Conservation (phyloP, 35 echinoderm and acorn worm species). For the Heliocidaris tuberculata region DNA sequence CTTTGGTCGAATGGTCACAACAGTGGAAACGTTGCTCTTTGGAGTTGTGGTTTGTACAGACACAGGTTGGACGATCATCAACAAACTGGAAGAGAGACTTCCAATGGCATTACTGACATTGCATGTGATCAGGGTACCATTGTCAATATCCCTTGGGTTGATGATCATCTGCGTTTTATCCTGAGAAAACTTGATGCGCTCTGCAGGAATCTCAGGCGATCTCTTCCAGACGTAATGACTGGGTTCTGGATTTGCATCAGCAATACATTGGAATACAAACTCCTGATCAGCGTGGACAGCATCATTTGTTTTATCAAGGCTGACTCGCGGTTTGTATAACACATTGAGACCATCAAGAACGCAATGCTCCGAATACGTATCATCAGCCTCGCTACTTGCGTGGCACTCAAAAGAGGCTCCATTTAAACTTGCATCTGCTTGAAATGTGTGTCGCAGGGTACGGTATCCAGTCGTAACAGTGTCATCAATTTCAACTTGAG, state of each 20-base stretch:
- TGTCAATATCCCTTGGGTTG: conserved; percentile 36
- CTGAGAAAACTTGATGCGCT: background rate
- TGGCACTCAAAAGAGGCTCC: conserved; percentile 82
- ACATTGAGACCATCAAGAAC: conserved; percentile 63
- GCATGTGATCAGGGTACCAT: conserved; percentile 65
- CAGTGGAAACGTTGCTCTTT: background rate
- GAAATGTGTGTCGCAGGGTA: conserved; percentile 58
- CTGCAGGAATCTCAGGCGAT: conserved; percentile 40
- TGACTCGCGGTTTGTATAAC: conserved; percentile 54
- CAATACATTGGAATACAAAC: conserved; percentile 50
- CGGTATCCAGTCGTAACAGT: conserved; percentile 57
- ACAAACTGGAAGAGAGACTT: background rate
- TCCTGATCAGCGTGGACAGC: conserved; percentile 45
- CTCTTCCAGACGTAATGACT: conserved; percentile 53
- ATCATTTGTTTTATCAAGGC: conserved; percentile 20
- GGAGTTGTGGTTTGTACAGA: conserved; percentile 24
- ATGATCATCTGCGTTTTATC: conserved; percentile 52
- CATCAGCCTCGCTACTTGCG: conserved; percentile 64
- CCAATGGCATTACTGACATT: conserved; percentile 72
- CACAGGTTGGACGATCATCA: conserved; percentile 21
- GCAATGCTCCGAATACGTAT: conserved; percentile 52
- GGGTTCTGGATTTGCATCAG: conserved; percentile 63
- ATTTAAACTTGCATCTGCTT: conserved; percentile 38
- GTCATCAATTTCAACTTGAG: conserved; percentile 55
- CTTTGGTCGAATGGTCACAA: conserved; percentile 14